Conservation (phyloP, 2,797 vertebrate species). For the Sparus aurata region DNA sequence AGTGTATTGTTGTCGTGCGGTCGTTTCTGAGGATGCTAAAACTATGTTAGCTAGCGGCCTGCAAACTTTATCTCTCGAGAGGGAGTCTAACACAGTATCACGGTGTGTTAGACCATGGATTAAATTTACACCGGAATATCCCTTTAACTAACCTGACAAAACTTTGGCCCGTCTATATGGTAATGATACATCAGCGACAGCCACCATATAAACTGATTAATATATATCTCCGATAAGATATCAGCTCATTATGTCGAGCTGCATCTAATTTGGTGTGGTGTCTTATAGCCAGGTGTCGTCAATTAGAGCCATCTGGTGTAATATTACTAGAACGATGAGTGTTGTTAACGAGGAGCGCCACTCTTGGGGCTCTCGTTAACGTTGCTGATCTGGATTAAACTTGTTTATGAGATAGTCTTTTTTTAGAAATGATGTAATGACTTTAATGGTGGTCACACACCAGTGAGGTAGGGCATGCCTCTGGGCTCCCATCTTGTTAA, state of each 20-base stretch:
- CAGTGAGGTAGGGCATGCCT: background rate
- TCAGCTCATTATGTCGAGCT: background rate
- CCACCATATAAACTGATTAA: background rate
- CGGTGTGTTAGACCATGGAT: too few relatives aligned
- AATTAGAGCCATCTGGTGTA: constrained; percentile 11
- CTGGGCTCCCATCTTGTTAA: background rate
- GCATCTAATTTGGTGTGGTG: background rate
- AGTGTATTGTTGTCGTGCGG: too few relatives aligned
- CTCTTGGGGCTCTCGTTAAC: constrained; percentile 13
- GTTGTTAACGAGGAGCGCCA: background rate
- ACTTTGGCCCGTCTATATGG: background rate
- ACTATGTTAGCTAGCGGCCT: too few relatives aligned
- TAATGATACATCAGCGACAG: background rate
- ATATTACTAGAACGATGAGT: background rate
- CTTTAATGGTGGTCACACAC: background rate
- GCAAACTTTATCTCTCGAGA: too few relatives aligned
- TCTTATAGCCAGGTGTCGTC: background rate
- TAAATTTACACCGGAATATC: too few relatives aligned
- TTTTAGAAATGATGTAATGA: background rate
- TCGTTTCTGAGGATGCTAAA: too few relatives aligned
- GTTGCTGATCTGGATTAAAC: background rate
- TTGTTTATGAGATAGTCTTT: background rate
- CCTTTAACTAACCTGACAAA: background rate
- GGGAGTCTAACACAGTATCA: too few relatives aligned
- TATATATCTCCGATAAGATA: background rate